A percentile compares a stretch with the other conserved stretches of the same genome.
phyloP scores from a whole-genome alignment of 2,888 invertebrate genomes.

The Calameuta idolon region DNA sequence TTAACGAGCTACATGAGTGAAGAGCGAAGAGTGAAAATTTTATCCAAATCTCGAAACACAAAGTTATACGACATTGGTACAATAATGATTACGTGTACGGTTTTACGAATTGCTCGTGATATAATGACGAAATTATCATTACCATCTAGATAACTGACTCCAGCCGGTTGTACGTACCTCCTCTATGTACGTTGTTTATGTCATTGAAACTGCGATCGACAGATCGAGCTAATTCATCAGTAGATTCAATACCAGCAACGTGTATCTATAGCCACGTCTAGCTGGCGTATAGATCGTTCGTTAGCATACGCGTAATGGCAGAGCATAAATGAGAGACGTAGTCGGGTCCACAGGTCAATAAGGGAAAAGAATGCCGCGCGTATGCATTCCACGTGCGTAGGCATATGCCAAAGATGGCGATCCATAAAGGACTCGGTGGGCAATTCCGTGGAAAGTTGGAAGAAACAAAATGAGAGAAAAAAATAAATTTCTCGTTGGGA shows the following conservation, averaged over 20 bases:
- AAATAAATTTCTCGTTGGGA: neutral
- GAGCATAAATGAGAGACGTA: conserved; percentile 21
- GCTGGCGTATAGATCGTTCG: neutral
- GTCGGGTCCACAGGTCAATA: neutral
- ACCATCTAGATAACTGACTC: neutral
- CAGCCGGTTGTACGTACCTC: neutral
- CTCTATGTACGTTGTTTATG: neutral
- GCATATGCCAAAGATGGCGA: conserved; percentile 45
- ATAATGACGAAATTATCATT: neutral
- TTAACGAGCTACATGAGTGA: neutral
- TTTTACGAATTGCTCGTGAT: neutral
- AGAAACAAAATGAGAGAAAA: neutral
- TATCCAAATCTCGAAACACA: neutral
- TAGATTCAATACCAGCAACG: neutral
- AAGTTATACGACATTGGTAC: neutral
- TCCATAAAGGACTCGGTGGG: conserved; percentile 17
- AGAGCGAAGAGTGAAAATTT: neutral
- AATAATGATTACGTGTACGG: neutral
- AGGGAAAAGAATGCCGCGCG: neutral
- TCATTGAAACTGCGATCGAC: neutral
- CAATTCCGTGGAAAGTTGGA: neutral
- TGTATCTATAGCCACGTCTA: neutral
- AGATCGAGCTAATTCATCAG: neutral
- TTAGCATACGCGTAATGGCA: conserved; percentile 9
- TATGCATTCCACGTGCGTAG: conserved; percentile 27